Conservation (phyloP, 2,888 invertebrate genomes). For the Syrista parreyssii region DNA sequence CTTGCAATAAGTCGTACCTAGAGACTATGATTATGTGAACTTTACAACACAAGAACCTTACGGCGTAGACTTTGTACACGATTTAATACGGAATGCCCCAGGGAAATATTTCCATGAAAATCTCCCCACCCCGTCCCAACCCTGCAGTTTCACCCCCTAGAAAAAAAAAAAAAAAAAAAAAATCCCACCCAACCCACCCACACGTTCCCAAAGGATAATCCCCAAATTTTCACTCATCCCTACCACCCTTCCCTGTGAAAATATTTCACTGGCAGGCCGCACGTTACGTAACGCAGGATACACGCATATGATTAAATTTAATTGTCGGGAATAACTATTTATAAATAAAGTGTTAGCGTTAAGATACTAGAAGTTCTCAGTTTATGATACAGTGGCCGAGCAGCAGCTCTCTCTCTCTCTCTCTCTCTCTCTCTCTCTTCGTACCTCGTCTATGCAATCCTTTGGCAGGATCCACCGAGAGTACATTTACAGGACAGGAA, state of each 20-base stretch:
- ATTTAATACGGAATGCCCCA: conserved; percentile 9
- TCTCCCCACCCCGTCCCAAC: not conserved
- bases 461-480: conserved; percentile 7
- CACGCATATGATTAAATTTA: conserved; percentile 60
- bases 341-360: conserved; percentile 63
- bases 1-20: conserved; percentile 55
- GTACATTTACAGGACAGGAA: conserved; percentile 19
- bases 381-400: conserved; percentile 31
- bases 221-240: not conserved
- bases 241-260: conserved; percentile 18
- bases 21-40: conserved; percentile 65
- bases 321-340: conserved; percentile 60
- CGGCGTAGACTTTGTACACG: conserved; percentile 65
- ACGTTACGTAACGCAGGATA: conserved; percentile 49
- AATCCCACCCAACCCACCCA: too few relatives aligned
- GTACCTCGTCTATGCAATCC: conserved; percentile 16
- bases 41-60: conserved; percentile 66
- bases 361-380: conserved; percentile 51
- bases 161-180: not conserved
- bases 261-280: conserved; percentile 43
- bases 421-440: conserved; percentile 9
- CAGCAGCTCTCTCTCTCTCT: conserved; percentile 1
- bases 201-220: not conserved
- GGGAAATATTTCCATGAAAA: conserved; percentile 1
- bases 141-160: too few relatives aligned